Conservation (phyloP, 2,113 vertebrate species). For the Thunnus thynnus region DNA sequence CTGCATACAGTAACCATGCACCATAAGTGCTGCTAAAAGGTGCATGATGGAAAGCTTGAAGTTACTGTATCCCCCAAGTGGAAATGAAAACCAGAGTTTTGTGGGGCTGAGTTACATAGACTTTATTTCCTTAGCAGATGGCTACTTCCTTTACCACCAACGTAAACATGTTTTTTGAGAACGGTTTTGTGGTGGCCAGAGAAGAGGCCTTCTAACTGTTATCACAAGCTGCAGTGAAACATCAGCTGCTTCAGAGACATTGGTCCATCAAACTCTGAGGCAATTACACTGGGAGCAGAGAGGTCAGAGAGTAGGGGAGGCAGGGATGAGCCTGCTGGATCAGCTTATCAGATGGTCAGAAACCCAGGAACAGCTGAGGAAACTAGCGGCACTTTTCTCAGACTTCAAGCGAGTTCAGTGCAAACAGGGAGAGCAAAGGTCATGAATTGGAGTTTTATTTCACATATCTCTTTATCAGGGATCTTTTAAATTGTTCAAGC, state of each 20-base stretch:
- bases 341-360: constrained; percentile 72
- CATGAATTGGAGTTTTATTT: constrained; percentile 69
- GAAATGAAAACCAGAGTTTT: constrained; percentile 75
- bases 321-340: constrained; percentile 63
- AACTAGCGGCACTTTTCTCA: constrained; percentile 63
- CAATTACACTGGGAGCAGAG: constrained; percentile 77
- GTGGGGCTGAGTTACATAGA: constrained; percentile 37
- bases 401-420: constrained; percentile 64
- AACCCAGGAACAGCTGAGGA: constrained; percentile 75
- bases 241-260: constrained; percentile 75
- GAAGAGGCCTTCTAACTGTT: constrained; percentile 55
- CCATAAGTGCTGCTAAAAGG: constrained; percentile 70
- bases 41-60: constrained; percentile 66
- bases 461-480: constrained; percentile 70
- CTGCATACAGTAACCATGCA: constrained; percentile 39
- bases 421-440: constrained; percentile 68
- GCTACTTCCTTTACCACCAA: constrained; percentile 58
- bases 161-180: constrained; percentile 56
- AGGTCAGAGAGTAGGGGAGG: constrained; percentile 70
- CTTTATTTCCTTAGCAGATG: constrained; percentile 73
- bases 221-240: constrained; percentile 68
- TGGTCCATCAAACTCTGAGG: constrained; percentile 74
- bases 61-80: constrained; percentile 56
- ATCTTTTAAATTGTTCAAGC: constrained; percentile 57
- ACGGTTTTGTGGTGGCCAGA: constrained; percentile 32